Evolutionary conservation across 2,113 vertebrate genomes (phyloP).

Genomic region (Malaclemys terrapin): DNA sequence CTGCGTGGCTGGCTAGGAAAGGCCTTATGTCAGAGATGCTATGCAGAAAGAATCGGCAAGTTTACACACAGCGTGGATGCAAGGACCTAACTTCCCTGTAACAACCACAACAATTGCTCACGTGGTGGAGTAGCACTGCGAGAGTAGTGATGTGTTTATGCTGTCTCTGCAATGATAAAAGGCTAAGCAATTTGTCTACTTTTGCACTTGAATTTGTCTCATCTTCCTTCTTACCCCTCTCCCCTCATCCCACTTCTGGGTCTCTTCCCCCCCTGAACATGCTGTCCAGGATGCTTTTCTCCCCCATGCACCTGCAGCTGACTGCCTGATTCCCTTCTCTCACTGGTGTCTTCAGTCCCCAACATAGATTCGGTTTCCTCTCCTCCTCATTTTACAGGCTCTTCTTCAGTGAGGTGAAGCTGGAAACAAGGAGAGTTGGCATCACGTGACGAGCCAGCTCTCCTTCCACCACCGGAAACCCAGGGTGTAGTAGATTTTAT

Average conservation of each 20-base stretch:
- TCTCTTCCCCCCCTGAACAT: background rate
- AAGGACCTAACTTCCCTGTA: background rate
- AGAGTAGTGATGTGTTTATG: background rate
- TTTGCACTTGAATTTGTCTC: background rate
- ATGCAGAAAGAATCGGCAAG: background rate
- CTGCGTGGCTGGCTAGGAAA: background rate
- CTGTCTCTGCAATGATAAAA: background rate
- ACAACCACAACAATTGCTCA: background rate
- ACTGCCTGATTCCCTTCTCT: background rate
- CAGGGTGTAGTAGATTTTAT: accelerated
- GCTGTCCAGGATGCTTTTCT: background rate
- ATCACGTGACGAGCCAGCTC: background rate
- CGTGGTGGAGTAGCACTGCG: background rate
- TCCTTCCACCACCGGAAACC: background rate
- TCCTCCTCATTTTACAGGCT: background rate
- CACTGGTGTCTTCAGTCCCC: background rate
- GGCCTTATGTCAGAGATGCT: background rate
- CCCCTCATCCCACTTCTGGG: accelerated
- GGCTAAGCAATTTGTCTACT: background rate
- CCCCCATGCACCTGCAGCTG: background rate
- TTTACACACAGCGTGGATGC: background rate
- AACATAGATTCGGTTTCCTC: accelerated
- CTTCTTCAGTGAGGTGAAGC: background rate
- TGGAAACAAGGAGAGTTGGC: background rate
- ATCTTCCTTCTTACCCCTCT: background rate